Evolutionary conservation across 2,113 vertebrate genomes (phyloP).

Genomic region (Rhipidura dahli): DNA sequence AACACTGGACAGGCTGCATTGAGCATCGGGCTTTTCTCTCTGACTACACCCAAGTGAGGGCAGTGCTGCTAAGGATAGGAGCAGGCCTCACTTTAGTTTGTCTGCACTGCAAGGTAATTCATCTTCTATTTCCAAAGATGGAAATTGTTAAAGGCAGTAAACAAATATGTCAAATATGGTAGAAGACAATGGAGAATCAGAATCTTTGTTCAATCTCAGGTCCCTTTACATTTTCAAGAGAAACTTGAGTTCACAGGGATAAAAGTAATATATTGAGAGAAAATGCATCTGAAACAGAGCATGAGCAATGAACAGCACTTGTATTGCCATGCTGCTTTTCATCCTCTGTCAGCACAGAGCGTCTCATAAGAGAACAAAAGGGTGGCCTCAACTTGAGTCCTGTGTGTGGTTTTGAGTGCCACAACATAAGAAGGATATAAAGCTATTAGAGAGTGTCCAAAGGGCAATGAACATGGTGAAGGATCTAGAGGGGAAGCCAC

Average conservation of each 20-base stretch:
- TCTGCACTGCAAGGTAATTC: neutral
- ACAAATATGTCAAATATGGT: neutral
- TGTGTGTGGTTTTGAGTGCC: neutral
- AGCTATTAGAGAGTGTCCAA: neutral
- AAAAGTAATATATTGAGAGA: neutral
- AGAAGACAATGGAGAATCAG: neutral
- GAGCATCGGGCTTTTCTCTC: neutral
- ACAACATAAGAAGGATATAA: neutral
- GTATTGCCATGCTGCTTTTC: neutral
- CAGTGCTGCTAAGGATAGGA: neutral
- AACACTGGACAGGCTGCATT: neutral
- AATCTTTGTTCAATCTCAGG: neutral
- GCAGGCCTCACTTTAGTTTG: neutral
- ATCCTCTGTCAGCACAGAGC: neutral
- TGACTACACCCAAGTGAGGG: neutral
- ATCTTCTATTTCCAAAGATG: neutral
- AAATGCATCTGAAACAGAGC: neutral
- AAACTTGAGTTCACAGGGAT: neutral
- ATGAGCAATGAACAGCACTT: neutral
- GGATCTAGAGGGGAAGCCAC: neutral
- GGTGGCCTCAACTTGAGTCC: rapidly evolving
- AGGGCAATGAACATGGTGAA: neutral
- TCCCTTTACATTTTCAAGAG: neutral
- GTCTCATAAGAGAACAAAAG: neutral
- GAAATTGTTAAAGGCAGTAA: neutral